Base-by-base conservation (phyloP, 1,140 invertebrate genomes). In the Daktulosphaira vitifoliae region DNA sequence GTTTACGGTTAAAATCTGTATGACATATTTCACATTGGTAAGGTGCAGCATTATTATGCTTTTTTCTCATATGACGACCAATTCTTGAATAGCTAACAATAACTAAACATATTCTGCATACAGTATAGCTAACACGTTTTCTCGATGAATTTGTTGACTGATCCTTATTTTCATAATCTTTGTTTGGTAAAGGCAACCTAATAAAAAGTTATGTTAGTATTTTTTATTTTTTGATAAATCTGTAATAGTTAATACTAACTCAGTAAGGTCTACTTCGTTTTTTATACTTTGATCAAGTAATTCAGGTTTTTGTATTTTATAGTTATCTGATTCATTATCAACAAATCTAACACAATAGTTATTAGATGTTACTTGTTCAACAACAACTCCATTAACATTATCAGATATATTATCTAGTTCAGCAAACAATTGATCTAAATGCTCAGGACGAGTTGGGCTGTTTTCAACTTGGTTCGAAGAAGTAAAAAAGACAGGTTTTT, bases 41-140 rank as follows among this genome's bases (percentile, higher is more conserved):
- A 8, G 56, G 56, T 7, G 56, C 56, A 48, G 56, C 56, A 62
- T 46, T 62, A 46, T 62, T 62, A 2, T 62, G 56, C 29, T 62
- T 62, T 62, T 62, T 48, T 16, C 44, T 48, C 56, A 62, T 62
- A 33, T 62, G 56, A 2, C 42, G 42, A 20, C 56, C 56, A 48
- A 62, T 62, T 62, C 56, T 62, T 18, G 56, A 62, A 46, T 62
- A 62, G 26, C 56, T 62, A 2, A 62, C 26, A 33, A 62, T 48
- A 26, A 33, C 29, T 25, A 62, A 15, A 16, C 56, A 62, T 48
- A 62, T 62, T 15, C 56, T 9, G 29, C 56, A 62, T 3, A 48
- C 42, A 33, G 56, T 62, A 33, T 62, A 62, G 46, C 56, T 62
- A 15, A 62, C 3, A 22, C 56, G 56, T 3, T 29, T 46, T 48